Conservation (phyloP, 2,797 vertebrate genomes). For the Peromyscus attwateri region DNA sequence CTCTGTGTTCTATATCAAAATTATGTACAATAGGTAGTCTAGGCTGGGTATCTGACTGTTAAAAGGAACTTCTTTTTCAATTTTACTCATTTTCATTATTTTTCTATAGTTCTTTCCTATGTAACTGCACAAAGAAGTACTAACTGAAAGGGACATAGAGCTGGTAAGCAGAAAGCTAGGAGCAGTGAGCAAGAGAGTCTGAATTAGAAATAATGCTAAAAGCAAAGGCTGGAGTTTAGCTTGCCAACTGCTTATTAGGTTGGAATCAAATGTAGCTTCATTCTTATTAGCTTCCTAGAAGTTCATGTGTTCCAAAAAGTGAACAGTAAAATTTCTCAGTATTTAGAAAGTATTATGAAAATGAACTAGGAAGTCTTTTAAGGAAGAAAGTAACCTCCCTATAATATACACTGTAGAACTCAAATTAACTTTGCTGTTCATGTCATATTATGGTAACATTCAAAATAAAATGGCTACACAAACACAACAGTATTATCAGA, state of each 20-base stretch:
- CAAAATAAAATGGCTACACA: constrained; percentile 61
- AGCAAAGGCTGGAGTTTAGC: neutral
- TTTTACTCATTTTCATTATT: constrained; percentile 22
- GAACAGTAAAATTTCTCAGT: constrained; percentile 25
- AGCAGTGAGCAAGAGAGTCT: constrained; percentile 34
- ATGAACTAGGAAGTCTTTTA: constrained; percentile 59
- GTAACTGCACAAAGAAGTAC: constrained; percentile 38
- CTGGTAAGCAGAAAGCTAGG: neutral
- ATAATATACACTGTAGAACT: constrained; percentile 30
- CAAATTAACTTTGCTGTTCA: constrained; percentile 32
- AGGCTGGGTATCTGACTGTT: neutral
- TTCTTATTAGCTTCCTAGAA: constrained; percentile 46
- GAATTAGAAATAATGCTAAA: constrained; percentile 54
- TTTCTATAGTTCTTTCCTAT: neutral
- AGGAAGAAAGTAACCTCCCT: constrained; percentile 20
- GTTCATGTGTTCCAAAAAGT: neutral
- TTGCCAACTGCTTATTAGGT: neutral
- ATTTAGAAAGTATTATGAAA: constrained; percentile 34
- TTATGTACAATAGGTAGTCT: neutral
- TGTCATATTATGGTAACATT: constrained; percentile 45
- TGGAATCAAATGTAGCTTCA: constrained; percentile 22
- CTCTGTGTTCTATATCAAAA: constrained; percentile 42
- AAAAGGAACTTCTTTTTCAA: neutral
- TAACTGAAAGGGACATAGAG: neutral
- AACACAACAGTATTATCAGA: constrained; percentile 48